These are phyloP conservation scores for Dryas iulia DNA, from an alignment of 1,140 invertebrate genomes.

Conservation along the genomic window DNA sequence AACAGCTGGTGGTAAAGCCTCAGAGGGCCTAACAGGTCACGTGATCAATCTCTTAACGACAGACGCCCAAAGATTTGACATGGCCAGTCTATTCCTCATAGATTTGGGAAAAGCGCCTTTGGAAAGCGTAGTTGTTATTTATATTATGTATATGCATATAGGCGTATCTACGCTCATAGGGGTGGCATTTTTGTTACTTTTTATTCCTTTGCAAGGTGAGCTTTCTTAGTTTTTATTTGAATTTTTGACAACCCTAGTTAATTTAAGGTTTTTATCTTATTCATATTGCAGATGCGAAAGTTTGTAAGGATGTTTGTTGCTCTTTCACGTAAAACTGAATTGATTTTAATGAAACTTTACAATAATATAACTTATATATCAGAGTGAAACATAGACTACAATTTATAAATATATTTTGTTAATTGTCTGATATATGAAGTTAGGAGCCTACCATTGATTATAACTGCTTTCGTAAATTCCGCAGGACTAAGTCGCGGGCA, in stretches of 20 bases:
- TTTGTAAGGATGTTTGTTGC: too few species aligned
- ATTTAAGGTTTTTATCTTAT: too few species aligned
- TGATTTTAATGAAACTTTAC: too few species aligned
- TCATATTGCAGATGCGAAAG: too few species aligned
- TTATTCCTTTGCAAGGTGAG: conserved; percentile 91
- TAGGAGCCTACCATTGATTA: too few species aligned
- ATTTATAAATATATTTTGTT: too few species aligned
- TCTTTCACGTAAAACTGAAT: too few species aligned
- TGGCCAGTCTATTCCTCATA: conserved; percentile 84
- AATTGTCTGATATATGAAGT: too few species aligned
- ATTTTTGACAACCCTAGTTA: not conserved
- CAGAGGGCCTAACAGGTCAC: conserved; percentile 89
- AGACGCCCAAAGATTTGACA: conserved; percentile 88
- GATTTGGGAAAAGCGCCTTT: conserved; percentile 88
- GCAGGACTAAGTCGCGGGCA: too few species aligned
- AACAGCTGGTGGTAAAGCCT: conserved; percentile 81
- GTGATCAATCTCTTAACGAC: conserved; percentile 94
- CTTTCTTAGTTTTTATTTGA: conserved; percentile 12
- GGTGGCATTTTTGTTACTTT: conserved; percentile 87
- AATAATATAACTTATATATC: too few species aligned
- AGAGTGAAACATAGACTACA: too few species aligned
- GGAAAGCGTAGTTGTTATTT: conserved; percentile 87
- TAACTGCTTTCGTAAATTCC: too few species aligned
- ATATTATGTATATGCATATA: conserved; percentile 88
- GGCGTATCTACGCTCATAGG: conserved; percentile 88